Evolutionary conservation across 2,113 vertebrate genomes (phyloP), one percentile per base, ranked within the genome.

Genomic region (Bucco capensis): DNA sequence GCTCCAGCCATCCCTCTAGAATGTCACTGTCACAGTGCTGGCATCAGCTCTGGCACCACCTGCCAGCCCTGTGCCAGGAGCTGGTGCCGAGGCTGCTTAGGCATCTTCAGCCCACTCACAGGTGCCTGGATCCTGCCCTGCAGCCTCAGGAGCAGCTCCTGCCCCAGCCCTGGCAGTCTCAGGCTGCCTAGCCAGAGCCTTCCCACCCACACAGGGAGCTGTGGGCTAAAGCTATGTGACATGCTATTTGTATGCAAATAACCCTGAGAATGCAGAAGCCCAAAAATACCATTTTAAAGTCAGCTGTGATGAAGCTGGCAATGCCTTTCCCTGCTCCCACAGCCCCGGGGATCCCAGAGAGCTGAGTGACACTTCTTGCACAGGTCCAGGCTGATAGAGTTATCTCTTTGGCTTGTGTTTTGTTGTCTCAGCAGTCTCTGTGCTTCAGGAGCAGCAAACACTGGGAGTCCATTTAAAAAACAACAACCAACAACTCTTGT

Each of bases 241-340:
- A 50, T 77, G 82, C 80, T 85, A 82, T 96, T 95, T 97, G 76
- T 94, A 88, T 97, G 95, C 94, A 95, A 88, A 95, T 96, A 93
- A 80, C 89, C 77, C 77, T 35, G 75, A 47, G 56, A 88, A 72
- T 76, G 94, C 91, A 49, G 18, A 83, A 85, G 90, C 93, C 89
- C 79, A 84, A 95, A 96, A 94, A 91, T 92, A 90, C 60, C 60
- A 87, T 92, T 96, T 95, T 93, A 37, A 95, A 96, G 95, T 95
- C 95, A 86, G 33, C 56, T 67, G 89, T 87, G 87, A 94, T 97
- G 94, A 96, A 79, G 80, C 93, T 94, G 94, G 83, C 95, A 67
- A 78, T 96, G 94, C 84, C 9, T 96, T 96, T 95, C 91, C n/a
- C 56, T 19, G 71, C 80, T 92, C 56, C 46, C 49, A 74, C 73